A percentile compares a stretch with the other conserved stretches of the same genome.
phyloP scores from a whole-genome alignment of 2,888 invertebrate species.

The Mesorhabditis spiculigera region DNA sequence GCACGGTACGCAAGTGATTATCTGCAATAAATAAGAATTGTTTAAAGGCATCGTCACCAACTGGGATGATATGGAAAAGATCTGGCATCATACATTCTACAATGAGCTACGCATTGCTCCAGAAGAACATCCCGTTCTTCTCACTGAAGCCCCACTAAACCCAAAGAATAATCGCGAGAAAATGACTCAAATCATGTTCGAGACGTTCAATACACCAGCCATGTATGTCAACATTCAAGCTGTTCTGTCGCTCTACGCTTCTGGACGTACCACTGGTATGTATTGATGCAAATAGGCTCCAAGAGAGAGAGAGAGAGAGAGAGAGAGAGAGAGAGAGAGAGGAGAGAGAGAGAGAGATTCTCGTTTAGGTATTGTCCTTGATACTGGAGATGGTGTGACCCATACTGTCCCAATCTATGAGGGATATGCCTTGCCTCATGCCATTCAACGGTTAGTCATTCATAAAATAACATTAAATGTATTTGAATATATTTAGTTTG shows the following conservation, averaged over 20 bases:
- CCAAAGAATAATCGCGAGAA: constrained; percentile 85
- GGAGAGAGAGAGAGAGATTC: no score
- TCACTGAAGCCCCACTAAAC: constrained; percentile 87
- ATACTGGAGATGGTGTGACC: constrained; percentile 86
- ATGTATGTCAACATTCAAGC: constrained; percentile 79
- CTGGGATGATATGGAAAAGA: constrained; percentile 97
- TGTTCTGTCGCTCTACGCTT: constrained; percentile 84
- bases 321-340: no score
- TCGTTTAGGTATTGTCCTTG: constrained; percentile 63
- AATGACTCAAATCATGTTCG: constrained; percentile 71
- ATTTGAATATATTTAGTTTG: constrained; percentile 29
- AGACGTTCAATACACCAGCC: constrained; percentile 67
- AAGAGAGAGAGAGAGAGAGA: no score
- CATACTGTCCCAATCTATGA: constrained; percentile 77
- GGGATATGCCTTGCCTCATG: constrained; percentile 64
- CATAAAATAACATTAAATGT: no score
- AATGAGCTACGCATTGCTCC: constrained; percentile 91
- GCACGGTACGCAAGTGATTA: constrained; percentile 68
- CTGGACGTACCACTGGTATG: constrained; percentile 82
- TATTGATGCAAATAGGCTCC: background rate
- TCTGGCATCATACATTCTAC: constrained; percentile 88
- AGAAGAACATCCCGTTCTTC: constrained; percentile 85
- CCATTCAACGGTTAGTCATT: constrained; percentile 56
- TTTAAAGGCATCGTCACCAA: constrained; percentile 76
- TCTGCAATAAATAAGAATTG: background rate